These are phyloP conservation scores for Empis livida DNA, from an alignment of 2,888 invertebrate genomes.

Conservation along the genomic window DNA sequence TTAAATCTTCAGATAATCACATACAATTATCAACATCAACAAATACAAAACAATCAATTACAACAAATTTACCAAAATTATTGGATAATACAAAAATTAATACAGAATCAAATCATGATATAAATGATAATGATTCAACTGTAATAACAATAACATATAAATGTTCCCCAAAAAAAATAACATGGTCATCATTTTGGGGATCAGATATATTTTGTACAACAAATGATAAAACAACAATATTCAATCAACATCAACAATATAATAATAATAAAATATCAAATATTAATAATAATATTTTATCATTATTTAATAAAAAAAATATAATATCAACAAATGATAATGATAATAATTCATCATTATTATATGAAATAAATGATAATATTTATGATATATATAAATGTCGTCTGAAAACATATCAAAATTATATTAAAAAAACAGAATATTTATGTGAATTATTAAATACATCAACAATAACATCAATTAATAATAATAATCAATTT, in stretches of 20 bases:
- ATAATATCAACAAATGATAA: neutral
- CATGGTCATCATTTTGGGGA: slow-evolving; percentile 19
- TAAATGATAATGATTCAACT: neutral
- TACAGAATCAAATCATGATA: neutral
- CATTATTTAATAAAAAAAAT: neutral
- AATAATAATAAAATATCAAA: slow-evolving; percentile 2
- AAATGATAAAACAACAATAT: slow-evolving; percentile 5
- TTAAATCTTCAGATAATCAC: neutral
- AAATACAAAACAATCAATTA: neutral
- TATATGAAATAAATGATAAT: neutral
- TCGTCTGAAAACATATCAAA: neutral
- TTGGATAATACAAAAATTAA: neutral
- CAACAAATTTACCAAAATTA: neutral
- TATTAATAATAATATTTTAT: neutral
- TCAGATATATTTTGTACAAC: slow-evolving; percentile 22
- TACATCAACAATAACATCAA: neutral
- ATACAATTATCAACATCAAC: neutral
- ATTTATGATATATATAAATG: neutral
- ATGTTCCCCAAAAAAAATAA: slow-evolving; percentile 1
- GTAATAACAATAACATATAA: neutral
- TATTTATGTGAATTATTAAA: neutral
- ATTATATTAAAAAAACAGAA: too few species aligned
- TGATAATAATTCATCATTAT: neutral
- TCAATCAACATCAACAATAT: slow-evolving; percentile 6
- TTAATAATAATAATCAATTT: slow-evolving; percentile 2